Conservation (phyloP, 2,797 vertebrate genomes). For the Kryptopterus vitreolus region DNA sequence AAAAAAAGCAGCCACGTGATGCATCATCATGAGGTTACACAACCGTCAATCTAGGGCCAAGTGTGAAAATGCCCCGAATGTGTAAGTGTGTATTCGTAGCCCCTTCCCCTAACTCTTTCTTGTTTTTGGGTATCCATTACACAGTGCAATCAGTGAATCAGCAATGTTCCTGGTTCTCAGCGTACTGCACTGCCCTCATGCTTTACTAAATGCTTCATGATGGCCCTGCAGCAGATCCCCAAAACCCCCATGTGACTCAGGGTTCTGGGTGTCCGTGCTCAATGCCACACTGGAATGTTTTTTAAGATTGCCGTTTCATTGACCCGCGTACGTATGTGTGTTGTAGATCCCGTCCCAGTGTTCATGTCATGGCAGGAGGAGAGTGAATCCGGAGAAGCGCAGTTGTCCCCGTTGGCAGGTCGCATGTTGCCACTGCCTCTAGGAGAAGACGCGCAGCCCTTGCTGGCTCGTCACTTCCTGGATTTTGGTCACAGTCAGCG, state of each 20-base stretch:
- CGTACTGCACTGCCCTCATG: not conserved
- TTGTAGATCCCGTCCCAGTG: slow-evolving; percentile 89
- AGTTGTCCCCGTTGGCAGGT: slow-evolving; percentile 92
- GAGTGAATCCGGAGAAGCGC: slow-evolving; percentile 90
- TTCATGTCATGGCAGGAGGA: slow-evolving; percentile 97
- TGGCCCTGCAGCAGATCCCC: not conserved
- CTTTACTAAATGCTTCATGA: slow-evolving; percentile 11
- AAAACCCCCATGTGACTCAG: not conserved
- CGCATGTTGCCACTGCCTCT: slow-evolving; percentile 88
- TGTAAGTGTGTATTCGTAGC: not conserved
- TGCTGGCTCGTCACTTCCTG: slow-evolving; percentile 86
- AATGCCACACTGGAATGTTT: not conserved
- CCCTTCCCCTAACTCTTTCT: not conserved
- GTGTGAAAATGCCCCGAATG: not conserved
- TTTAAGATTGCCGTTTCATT: not conserved
- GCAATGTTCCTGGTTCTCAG: not conserved
- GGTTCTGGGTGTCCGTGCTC: not conserved
- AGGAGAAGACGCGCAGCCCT: slow-evolving; percentile 84
- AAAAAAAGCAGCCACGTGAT: too few species aligned
- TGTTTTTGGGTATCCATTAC: not conserved
- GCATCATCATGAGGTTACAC: too few species aligned
- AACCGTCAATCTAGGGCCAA: not conserved
- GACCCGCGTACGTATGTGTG: slow-evolving; percentile 11
- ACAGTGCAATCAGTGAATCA: not conserved
- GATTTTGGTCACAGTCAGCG: slow-evolving; percentile 94